Evolutionary conservation across 2,888 invertebrate species (phyloP), one percentile per base, ranked within the genome.

Genomic region (Omphaloscelis lunosa): DNA sequence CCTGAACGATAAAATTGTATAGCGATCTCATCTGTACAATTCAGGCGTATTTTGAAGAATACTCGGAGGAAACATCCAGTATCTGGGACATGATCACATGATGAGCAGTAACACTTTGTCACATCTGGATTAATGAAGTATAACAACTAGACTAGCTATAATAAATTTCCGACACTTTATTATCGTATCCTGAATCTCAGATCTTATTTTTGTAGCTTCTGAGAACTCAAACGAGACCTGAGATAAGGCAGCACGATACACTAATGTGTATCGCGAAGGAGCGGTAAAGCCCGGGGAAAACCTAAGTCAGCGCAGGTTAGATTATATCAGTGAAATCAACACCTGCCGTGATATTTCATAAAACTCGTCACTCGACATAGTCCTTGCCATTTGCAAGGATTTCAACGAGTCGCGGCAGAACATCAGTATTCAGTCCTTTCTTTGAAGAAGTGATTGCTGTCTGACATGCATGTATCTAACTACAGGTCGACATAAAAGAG

Each of bases 171-270:
- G 45, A 45, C 53, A 45, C 17, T 34, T 51, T 51, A n/a, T 9
- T 79, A 62, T 70, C 34, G 45, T 53, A 79, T n/a, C 41, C 48
- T 51, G 53, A 48, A 76, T 70, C 48, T 56, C 15, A 41, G 59
- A 66, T 70, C 7, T 70, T 20, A 62, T 71, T 62, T 63, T 59
- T 51, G n/a, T n/a, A 34, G 23, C 34, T 70, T 63, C 39, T 62
- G 62, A 29, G 53, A 63, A 67, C 20, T 67, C n/a, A 45, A 69
- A 66, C 41, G 39, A 79, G 12, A 45, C n/a, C 34, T 27, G 61
- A 79, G 79, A 83, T 75, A 62, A n/a, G 2, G 45, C 39, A 56
- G 48, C n/a, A n/a, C n/a, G 79, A 73, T 71, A 83, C 62, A 34
- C 8, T 45, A 69, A 68, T 29, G 45, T 27, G 41, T 67, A 73